These are phyloP conservation scores for Acanthisitta chloris DNA, from an alignment of 2,113 vertebrate genomes.

Conservation along the genomic window DNA sequence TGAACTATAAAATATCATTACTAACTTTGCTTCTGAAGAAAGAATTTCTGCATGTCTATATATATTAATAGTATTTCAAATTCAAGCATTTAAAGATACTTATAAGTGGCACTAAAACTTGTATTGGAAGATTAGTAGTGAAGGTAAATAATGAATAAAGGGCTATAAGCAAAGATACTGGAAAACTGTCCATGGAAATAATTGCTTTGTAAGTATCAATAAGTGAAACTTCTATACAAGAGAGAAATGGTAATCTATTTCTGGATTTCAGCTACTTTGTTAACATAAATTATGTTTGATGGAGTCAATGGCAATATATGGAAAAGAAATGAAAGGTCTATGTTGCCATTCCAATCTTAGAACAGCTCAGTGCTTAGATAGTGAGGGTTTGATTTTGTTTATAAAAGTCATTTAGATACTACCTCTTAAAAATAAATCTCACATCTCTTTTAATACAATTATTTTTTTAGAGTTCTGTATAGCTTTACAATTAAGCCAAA, in stretches of 20 bases:
- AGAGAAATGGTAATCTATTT: background rate
- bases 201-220: background rate
- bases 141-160: background rate
- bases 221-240: background rate
- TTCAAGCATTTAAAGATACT: background rate
- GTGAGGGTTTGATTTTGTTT: background rate
- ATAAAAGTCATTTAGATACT: background rate
- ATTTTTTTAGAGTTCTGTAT: background rate
- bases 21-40: background rate
- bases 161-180: background rate
- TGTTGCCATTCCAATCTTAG: background rate
- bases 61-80: background rate
- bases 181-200: background rate
- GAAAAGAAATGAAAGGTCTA: background rate
- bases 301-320: background rate
- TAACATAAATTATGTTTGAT: background rate
- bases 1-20: background rate
- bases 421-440: background rate
- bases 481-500: background rate
- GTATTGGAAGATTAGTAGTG: background rate
- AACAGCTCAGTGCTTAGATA: background rate
- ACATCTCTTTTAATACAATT: background rate
- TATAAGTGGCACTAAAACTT: background rate
- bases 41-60: fast-evolving
- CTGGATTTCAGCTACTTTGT: background rate